These are phyloP conservation scores for Telenomus remus DNA, from an alignment of 1,140 invertebrate species.

Conservation along the genomic window DNA sequence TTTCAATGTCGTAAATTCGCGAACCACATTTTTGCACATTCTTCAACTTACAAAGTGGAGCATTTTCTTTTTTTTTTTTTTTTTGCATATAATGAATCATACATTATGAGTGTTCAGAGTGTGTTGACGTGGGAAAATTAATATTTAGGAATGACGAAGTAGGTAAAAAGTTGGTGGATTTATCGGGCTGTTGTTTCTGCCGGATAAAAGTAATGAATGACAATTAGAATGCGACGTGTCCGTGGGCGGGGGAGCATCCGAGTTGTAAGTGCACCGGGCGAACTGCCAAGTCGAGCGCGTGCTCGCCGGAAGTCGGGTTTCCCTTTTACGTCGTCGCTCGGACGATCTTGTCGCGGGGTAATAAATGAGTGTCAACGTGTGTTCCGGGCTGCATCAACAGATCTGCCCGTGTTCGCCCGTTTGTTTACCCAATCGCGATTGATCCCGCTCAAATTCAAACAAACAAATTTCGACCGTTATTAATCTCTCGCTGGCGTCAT, in stretches of 20 bases:
- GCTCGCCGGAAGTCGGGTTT: conserved; percentile 45
- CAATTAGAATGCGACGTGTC: conserved; percentile 30
- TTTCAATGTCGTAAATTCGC: too few species aligned
- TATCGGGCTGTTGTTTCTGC: conserved; percentile 17
- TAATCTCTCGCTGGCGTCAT: not conserved
- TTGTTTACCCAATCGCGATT: not conserved
- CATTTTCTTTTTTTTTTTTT: too few species aligned
- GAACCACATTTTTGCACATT: too few species aligned
- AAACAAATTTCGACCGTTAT: not conserved
- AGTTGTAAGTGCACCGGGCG: conserved; percentile 54
- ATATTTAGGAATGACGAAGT: not conserved
- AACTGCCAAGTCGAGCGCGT: conserved; percentile 58
- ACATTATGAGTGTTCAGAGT: too few species aligned
- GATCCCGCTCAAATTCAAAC: not conserved
- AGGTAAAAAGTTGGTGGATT: conserved; percentile 1
- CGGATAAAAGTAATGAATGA: conserved; percentile 48
- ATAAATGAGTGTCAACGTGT: conserved; percentile 42
- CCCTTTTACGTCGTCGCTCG: conserved; percentile 37
- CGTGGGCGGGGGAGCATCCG: conserved; percentile 19
- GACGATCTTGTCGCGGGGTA: conserved; percentile 36
- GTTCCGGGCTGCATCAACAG: conserved; percentile 5
- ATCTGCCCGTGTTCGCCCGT: not conserved
- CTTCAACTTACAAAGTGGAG: too few species aligned
- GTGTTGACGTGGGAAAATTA: too few species aligned
- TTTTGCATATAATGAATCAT: too few species aligned